Percentiles rank a stretch among this genome's conserved stretches.
Conservation (phyloP, 2,797 vertebrate genomes). For the Typhlichthys eigenmanni region DNA sequence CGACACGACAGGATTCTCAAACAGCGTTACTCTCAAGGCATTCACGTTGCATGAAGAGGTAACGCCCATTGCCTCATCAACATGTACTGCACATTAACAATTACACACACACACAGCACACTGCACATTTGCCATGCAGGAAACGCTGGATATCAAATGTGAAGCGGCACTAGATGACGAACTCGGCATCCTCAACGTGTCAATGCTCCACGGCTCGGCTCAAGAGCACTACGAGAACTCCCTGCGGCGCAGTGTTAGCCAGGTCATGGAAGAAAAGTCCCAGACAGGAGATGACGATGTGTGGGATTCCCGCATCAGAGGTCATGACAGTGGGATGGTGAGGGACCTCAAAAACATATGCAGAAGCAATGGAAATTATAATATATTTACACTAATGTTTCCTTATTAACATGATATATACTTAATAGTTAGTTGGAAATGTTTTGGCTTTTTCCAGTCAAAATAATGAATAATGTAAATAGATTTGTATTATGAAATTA, state of each 20-base stretch:
- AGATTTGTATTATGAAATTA: neutral
- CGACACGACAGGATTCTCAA: conserved; percentile 83
- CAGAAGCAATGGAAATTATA: conserved; percentile 2
- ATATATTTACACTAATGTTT: neutral
- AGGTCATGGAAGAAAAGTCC: conserved; percentile 85
- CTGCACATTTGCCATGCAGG: conserved; percentile 67
- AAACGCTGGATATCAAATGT: conserved; percentile 81
- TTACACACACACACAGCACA: neutral
- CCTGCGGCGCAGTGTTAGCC: conserved; percentile 89
- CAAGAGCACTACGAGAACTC: conserved; percentile 72
- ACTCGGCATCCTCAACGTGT: conserved; percentile 56
- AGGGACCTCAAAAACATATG: conserved; percentile 19
- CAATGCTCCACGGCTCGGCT: conserved; percentile 61
- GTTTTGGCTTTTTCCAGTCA: too few species aligned
- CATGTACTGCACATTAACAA: neutral
- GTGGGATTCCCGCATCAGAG: conserved; percentile 87
- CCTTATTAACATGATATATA: neutral
- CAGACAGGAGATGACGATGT: conserved; percentile 71
- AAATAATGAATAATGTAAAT: too few species aligned
- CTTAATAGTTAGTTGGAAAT: too few species aligned
- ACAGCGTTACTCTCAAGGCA: conserved; percentile 90
- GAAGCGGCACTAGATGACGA: conserved; percentile 64
- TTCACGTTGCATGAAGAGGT: conserved; percentile 93
- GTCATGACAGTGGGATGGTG: conserved; percentile 89
- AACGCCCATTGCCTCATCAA: conserved; percentile 14